Evolutionary conservation across 2,888 invertebrate species (phyloP), one percentile per base, ranked within the genome.

Genomic region (Xanthia icteritia): DNA sequence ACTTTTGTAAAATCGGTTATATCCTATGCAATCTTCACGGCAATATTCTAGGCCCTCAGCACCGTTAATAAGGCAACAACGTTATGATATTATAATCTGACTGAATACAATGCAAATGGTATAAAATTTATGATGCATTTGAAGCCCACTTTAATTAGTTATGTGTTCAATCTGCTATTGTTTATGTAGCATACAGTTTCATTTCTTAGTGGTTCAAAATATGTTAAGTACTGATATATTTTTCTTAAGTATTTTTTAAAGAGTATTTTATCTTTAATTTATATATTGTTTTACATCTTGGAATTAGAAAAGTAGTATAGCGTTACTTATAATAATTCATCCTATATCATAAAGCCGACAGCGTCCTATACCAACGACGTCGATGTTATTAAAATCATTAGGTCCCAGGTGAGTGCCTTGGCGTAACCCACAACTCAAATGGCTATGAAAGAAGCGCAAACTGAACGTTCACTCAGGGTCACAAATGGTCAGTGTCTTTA

Each of bases 41-140:
- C 58, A 48, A 73, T 48, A 73, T 73, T 42, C 31, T 45, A 63
- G 20, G 11, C 23, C 48, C 39, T 42, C 56, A 2, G n/a, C n/a
- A 45, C 20, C 31, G 5, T 51, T 42, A 56, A 27, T 42, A 65
- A 58, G 6, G 51, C 36, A 23, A 27, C 51, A 63, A 48, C 27
- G 23, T 42, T n/a, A 39, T 27, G 61, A 36, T 58, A 67, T 36
- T 27, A 15, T 5, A 48, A 54, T 51, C 42, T 15, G 51, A 65
- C 54, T 15, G 39, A 65, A 56, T 27, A 81, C 73, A 83, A 81
- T 65, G 68, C 27, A 48, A 74, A 48, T 65, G 31, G 51, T 63
- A 63, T 72, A 42, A 66, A 67, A 56, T 76, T 72, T 73, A 85
- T 85, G 64, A 45, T 61, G 85, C 85, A 61, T 73, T 42, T n/a